phyloP scores from a whole-genome alignment of 2,797 vertebrate genomes.

The Erethizon dorsatum region DNA sequence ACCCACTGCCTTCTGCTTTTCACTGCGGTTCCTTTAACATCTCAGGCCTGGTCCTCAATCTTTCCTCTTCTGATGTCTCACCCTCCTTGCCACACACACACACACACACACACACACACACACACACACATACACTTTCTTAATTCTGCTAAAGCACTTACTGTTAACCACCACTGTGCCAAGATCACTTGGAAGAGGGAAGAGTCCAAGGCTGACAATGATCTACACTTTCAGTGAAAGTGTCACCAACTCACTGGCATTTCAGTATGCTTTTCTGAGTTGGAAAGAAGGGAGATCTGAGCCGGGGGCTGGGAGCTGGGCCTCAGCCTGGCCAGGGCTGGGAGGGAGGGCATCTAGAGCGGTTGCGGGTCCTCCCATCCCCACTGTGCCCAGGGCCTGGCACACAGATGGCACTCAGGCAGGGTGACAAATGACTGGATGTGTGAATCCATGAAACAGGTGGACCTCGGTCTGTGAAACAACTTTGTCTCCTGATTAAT shows the following conservation, averaged over 20 bases:
- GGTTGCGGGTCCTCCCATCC: too few species aligned
- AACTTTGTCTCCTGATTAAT: background rate
- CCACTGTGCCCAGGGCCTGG: background rate
- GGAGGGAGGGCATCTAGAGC: background rate
- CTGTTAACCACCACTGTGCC: background rate
- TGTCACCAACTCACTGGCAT: background rate
- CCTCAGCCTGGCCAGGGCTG: background rate
- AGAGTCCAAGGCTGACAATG: background rate
- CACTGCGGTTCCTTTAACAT: background rate
- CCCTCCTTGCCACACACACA: background rate
- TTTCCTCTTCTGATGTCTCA: background rate
- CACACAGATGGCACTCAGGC: background rate
- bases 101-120: background rate
- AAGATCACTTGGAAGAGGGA: background rate
- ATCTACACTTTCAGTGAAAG: background rate
- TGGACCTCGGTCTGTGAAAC: background rate
- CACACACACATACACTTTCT: background rate
- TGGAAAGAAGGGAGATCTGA: background rate
- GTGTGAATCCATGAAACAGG: background rate
- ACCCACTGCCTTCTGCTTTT: background rate
- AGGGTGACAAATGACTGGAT: background rate
- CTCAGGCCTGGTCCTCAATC: background rate
- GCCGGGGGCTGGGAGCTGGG: background rate
- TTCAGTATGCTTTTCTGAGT: background rate
- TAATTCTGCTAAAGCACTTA: background rate